A percentile compares a stretch with the other conserved stretches of the same genome.
phyloP scores from a whole-genome alignment of 2,113 vertebrate genomes.

The Osmerus eperlanus region DNA sequence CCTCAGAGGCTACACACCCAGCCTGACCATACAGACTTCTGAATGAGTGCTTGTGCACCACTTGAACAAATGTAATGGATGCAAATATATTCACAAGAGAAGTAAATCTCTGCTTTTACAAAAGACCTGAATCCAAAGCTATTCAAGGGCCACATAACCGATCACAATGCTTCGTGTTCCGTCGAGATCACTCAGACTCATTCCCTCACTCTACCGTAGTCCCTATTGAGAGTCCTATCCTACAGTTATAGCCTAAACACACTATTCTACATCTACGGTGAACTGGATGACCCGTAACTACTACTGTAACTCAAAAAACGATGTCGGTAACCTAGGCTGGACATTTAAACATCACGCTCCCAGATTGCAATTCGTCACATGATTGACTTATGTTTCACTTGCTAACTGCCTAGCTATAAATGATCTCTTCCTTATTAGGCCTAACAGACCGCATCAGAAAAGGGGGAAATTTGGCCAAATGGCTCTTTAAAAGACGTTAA shows the following conservation, averaged over 20 bases:
- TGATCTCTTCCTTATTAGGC: background rate
- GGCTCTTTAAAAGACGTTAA: background rate
- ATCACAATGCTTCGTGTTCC: conserved; percentile 4
- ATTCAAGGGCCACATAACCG: conserved; percentile 3
- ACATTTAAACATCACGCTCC: no score
- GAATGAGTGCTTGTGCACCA: background rate
- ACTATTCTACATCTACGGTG: no score
- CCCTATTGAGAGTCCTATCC: no score
- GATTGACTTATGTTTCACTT: no score
- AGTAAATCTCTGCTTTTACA: background rate
- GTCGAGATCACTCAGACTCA: no score
- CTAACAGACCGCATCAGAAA: background rate
- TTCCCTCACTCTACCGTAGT: no score
- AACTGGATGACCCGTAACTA: no score
- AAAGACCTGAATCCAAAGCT: background rate
- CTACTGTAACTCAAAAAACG: no score
- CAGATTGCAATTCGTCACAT: no score
- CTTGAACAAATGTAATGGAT: background rate
- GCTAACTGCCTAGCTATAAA: background rate
- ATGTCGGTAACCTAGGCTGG: no score
- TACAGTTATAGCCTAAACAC: no score
- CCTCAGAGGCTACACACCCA: background rate
- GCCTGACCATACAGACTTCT: background rate
- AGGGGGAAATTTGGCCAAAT: background rate
- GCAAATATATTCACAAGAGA: conserved; percentile 12